These are phyloP conservation scores for Xestoiulus laeticollis DNA, from an alignment of 2,888 invertebrate genomes.

Conservation along the genomic window DNA sequence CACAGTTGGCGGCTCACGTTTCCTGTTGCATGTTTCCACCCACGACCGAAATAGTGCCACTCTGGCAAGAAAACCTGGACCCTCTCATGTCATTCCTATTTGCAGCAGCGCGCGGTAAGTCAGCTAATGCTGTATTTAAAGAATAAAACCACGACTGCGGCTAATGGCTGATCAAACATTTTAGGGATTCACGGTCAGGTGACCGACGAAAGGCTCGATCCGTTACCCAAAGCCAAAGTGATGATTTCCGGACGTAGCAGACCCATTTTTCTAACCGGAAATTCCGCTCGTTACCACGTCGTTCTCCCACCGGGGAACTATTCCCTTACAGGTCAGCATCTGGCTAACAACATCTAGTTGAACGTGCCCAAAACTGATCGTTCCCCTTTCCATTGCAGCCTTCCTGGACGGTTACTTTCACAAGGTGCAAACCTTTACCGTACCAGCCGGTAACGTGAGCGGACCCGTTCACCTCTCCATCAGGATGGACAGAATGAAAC, in stretches of 20 bases:
- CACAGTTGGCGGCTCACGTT: constrained; percentile 73
- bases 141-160: neutral
- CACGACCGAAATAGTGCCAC: constrained; percentile 72
- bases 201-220: constrained; percentile 54
- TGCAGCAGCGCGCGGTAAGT: constrained; percentile 48
- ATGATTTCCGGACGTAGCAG: constrained; percentile 59
- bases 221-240: constrained; percentile 55
- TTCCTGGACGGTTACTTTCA: neutral
- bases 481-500: constrained; percentile 39
- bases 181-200: constrained; percentile 59
- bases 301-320: constrained; percentile 77
- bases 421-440: neutral
- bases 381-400: neutral
- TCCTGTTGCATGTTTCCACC: constrained; percentile 85
- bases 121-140: neutral
- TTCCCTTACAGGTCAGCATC: constrained; percentile 67
- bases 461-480: constrained; percentile 45
- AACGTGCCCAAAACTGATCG: neutral
- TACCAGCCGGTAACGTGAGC: constrained; percentile 23
- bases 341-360: neutral
- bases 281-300: constrained; percentile 77
- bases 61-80: constrained; percentile 75
- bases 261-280: constrained; percentile 72
- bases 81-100: constrained; percentile 65
- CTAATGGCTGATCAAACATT: constrained; percentile 6